Evolutionary conservation across 1,140 invertebrate species (phyloP), one percentile per base, ranked within the genome.

Genomic region (Samia ricini): DNA sequence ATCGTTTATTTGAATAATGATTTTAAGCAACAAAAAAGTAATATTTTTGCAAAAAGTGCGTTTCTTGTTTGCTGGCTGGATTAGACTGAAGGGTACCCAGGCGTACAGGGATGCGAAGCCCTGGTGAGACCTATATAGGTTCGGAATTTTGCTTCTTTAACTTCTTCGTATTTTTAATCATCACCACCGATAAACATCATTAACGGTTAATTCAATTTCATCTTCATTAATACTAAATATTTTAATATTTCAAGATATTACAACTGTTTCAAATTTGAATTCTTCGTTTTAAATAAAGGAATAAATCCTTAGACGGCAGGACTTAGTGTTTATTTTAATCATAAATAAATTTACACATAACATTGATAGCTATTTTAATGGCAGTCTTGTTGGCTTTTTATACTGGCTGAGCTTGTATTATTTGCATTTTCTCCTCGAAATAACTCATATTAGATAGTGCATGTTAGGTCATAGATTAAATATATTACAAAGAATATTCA

Each of bases 101-200:
- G 87, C 89, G 86, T 89, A 85, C 88, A 88, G 88, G 88, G 89
- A 91, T 89, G 88, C 89, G 72, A 91, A 89, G 83, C 90, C 90
- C 88, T 91, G 90, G 90, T 91, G 89, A 91, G 90, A 88, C 83
- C 85, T 84, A 82, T 86, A 77, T 90, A 90, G 88, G 88, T 90
- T 90, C 88, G 85, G 73, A 88, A 68, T 88, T 85, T 89, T 86
- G 79, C 83, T 88, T 88, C 74, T 84, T 81, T 85, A 81, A 79
- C 74, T 81, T 81, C 64, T 62, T 63, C 64, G 64, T 50, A 19
- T 55, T 56, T 60, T 0, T 59, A 49, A 61, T 73, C 68, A 66
- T 64, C 59, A 57, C 52, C 57, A 60, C 36, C 33, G 42, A 60
- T 52, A 60, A n/a, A 68, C 64, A 71, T 66, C 69, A 71, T 65